Conservation (phyloP, 2,888 invertebrate species). For the Hypomecis punctinalis region DNA sequence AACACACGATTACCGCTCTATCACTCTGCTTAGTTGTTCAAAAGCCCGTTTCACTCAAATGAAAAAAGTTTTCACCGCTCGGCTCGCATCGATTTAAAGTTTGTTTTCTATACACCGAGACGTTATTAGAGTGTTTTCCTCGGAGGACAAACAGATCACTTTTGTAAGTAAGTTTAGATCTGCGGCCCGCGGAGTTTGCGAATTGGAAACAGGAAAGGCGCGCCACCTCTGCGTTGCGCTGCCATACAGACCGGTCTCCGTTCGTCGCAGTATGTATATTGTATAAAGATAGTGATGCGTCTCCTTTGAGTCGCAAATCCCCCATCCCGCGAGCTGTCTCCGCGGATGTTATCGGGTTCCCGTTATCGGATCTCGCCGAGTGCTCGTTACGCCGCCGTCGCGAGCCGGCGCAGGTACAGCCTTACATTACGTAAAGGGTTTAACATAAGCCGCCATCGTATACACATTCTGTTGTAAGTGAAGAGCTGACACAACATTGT, state of each 20-base stretch:
- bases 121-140: constrained; percentile 4
- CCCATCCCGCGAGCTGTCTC: constrained; percentile 11
- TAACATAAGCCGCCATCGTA: not conserved
- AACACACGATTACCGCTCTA: not conserved
- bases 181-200: too few species aligned
- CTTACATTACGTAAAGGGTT: not conserved
- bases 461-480: not conserved
- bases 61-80: constrained; percentile 16
- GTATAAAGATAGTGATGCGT: constrained; percentile 1
- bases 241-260: too few species aligned
- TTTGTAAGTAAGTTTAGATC: not conserved
- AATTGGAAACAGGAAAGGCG: too few species aligned
- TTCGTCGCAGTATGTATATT: too few species aligned
- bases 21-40: not conserved
- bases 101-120: constrained; percentile 12
- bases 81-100: constrained; percentile 18
- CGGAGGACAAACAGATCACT: constrained; percentile 13
- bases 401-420: not conserved
- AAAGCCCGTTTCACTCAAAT: constrained; percentile 7
- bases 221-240: too few species aligned
- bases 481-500: not conserved
- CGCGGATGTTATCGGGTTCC: constrained; percentile 12
- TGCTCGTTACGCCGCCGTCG: not conserved
- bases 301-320: constrained; percentile 14
- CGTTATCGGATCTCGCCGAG: constrained; percentile 2